Evolutionary conservation across 2,113 vertebrate genomes (phyloP).

Genomic region (Pandion haliaetus): DNA sequence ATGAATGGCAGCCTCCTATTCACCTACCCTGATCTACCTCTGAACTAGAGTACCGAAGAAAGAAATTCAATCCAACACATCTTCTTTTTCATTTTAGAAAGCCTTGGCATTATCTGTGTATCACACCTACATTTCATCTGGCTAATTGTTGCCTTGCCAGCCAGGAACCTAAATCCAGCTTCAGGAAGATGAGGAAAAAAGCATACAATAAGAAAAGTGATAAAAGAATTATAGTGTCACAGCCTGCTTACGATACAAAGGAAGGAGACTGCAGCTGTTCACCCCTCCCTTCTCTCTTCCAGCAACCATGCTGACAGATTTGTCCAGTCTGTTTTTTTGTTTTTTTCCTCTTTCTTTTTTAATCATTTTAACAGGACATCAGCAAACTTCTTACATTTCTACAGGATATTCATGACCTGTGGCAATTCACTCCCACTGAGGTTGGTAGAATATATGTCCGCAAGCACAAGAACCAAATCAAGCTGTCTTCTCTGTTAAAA

Average conservation of each 20-base stretch:
- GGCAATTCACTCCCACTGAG: background rate
- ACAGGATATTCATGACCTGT: background rate
- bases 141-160: background rate
- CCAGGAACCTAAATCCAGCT: background rate
- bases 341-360: background rate
- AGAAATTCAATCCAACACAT: background rate
- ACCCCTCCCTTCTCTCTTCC: background rate
- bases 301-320: background rate
- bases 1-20: background rate
- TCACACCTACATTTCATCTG: background rate
- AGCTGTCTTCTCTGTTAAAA: background rate
- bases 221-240: background rate
- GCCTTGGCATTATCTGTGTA: background rate
- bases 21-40: background rate
- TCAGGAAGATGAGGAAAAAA: background rate
- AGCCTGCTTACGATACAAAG: background rate
- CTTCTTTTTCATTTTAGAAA: background rate
- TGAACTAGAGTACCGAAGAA: background rate
- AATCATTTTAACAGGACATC: background rate
- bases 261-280: background rate
- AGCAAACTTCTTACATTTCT: background rate
- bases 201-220: background rate
- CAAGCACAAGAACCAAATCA: background rate
- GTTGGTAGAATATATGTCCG: fast-evolving
- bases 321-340: background rate